Evolutionary conservation across 2,888 invertebrate genomes (phyloP).

Genomic region (Nebria brevicollis): DNA sequence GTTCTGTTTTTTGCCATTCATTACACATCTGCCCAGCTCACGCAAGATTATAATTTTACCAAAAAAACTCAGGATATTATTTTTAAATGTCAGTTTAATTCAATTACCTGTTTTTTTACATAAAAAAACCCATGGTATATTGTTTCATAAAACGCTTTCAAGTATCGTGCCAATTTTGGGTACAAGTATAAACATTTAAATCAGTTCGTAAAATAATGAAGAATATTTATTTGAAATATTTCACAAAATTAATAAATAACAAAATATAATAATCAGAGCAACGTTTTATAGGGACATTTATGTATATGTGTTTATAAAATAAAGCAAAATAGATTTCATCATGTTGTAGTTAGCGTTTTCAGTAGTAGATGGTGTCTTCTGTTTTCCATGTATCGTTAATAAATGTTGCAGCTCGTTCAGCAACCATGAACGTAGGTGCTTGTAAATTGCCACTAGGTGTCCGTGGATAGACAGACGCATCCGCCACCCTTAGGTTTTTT

Average conservation of each 20-base stretch:
- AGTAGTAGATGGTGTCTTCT: background rate
- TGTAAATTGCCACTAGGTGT: slow-evolving; percentile 65
- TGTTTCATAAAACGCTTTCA: no score
- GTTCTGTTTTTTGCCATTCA: background rate
- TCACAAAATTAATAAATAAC: no score
- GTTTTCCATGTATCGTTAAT: slow-evolving; percentile 45
- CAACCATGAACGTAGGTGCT: slow-evolving; percentile 65
- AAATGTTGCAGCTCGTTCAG: slow-evolving; percentile 61
- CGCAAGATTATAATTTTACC: background rate
- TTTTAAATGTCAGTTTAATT: background rate
- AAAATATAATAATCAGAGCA: no score
- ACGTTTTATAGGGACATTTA: no score
- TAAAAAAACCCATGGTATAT: no score
- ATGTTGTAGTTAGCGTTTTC: background rate
- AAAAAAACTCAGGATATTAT: background rate
- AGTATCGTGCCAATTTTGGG: no score
- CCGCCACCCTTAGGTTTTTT: slow-evolving; percentile 46
- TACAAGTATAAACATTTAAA: no score
- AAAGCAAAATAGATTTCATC: no score
- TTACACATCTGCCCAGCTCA: background rate
- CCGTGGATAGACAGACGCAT: slow-evolving; percentile 63
- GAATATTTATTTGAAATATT: no score
- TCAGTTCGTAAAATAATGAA: no score
- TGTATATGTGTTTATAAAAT: no score
- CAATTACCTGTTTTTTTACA: no score